A percentile compares a stretch with the other conserved stretches of the same genome.
Evolutionary conservation across 2,113 vertebrate genomes (phyloP).

Genomic region (Notiomystis cincta): DNA sequence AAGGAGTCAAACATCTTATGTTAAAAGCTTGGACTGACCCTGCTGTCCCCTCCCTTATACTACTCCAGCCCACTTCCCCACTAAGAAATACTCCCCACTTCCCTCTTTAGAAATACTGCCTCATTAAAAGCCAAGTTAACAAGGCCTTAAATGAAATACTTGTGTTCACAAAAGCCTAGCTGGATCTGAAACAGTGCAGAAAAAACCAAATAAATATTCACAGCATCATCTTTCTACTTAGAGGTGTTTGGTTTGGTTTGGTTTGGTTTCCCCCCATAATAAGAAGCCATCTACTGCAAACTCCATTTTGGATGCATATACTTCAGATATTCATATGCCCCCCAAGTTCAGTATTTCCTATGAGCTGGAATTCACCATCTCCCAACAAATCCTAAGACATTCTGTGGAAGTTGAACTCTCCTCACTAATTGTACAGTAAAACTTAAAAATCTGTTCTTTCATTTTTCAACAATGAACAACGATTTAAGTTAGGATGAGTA

Average conservation of each 20-base stretch:
- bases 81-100: no score
- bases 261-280: not conserved
- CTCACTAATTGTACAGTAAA: not conserved
- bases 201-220: not conserved
- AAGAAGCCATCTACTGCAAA: not conserved
- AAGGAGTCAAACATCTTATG: not conserved
- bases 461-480: not conserved
- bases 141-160: not conserved
- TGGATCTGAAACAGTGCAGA: not conserved
- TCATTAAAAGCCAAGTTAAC: not conserved
- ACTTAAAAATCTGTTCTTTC: not conserved
- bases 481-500: not conserved
- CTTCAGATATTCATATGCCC: not conserved
- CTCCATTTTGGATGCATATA: not conserved
- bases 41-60: not conserved
- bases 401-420: not conserved
- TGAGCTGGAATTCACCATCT: not conserved
- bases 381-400: not conserved
- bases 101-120: not conserved
- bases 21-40: not conserved
- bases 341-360: not conserved
- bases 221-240: not conserved
- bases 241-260: not conserved
- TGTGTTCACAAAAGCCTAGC: not conserved
- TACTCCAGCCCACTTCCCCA: not conserved